Base-by-base conservation (phyloP, 2,797 vertebrate genomes). In the Pseudomugil gertrudae region DNA sequence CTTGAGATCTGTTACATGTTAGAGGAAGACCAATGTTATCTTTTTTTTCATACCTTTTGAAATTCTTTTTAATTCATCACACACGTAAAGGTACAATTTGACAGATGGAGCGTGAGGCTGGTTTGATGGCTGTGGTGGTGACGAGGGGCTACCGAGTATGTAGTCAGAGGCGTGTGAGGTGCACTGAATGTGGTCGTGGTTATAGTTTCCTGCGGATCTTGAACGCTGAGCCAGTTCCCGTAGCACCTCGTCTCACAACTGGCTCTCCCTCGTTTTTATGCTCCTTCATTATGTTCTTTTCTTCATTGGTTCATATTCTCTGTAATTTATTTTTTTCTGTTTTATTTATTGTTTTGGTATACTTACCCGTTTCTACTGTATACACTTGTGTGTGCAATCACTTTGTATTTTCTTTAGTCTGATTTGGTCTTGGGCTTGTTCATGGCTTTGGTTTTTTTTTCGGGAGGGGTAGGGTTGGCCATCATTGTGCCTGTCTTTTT, bases 221-320 rank as follows among this genome's bases (percentile, higher is more conserved):
- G 91, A 94, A 94, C 86, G 88, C 94, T 95, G 94, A 95, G 94
- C 94, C 94, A 95, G 93, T 93, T 78, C 70, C 33, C 15, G 84
- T 85, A 89, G 87, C 66, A 19, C 84, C 80, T 84, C 35, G 66
- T 87, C 85, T 80, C 87, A 81, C 83, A 85, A 62, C 57, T 53
- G 74, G 75, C 66, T 84, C 68, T 60, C 79, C 80, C 83, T 85
- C 72, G 62, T 72, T 78, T 71, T 86, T 87, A 89, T 88, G 83
- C 89, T 92, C 86, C 85, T 87, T 83, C 70, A 74, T 72, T 64
- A 9, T 32, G 4, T 81, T 43, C 81, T 86, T 48, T 82, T 84
- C 21, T 73, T 85, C 69, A 74, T 86, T 30, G 27, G 70, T 84
- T 89, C 76, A 76, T 75, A 83, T 74, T 69, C 67, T 78, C 87